Conservation (phyloP, 2,113 vertebrate genomes). For the Talpa occidentalis region DNA sequence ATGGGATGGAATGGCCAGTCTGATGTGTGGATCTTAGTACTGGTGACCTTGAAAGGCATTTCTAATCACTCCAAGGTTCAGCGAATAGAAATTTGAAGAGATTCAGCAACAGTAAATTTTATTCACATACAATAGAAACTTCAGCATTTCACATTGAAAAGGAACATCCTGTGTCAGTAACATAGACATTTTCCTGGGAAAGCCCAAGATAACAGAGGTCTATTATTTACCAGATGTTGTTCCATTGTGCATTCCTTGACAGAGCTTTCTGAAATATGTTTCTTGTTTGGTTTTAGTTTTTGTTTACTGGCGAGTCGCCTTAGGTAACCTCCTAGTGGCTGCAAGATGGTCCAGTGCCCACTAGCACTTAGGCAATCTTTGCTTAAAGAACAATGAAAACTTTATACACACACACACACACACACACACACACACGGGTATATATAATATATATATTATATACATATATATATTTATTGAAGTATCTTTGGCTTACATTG, state of each 20-base stretch:
- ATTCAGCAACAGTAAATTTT: not conserved
- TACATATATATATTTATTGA: no score
- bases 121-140: not conserved
- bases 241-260: not conserved
- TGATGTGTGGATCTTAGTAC: not conserved
- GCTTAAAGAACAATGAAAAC: not conserved
- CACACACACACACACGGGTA: no score
- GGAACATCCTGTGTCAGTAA: not conserved
- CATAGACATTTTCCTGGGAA: not conserved
- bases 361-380: not conserved
- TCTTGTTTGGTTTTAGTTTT: not conserved
- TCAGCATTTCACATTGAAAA: not conserved
- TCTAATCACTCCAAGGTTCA: not conserved
- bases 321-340: not conserved
- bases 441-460: no score
- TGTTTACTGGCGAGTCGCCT: not conserved
- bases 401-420: not conserved
- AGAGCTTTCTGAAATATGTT: not conserved
- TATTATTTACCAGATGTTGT: not conserved
- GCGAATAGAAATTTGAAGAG: not conserved
- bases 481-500: no score
- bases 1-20: not conserved
- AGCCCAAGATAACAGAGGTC: not conserved
- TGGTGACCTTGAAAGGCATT: not conserved
- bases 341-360: not conserved